phyloP scores from a whole-genome alignment of 2,888 invertebrate species.

The Amiota mariae region DNA sequence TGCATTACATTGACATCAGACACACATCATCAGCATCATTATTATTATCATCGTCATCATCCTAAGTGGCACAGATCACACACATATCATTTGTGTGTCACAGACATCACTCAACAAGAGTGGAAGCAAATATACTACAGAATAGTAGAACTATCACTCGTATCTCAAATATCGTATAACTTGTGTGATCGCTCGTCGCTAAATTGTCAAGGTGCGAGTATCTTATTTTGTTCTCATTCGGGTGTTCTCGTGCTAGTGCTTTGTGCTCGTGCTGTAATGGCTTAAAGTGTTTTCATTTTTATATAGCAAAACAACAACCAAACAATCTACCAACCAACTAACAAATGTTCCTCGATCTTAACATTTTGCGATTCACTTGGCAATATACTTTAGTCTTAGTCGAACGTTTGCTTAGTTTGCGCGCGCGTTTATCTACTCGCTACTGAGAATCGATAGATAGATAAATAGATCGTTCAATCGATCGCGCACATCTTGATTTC shows the following conservation, averaged over 20 bases:
- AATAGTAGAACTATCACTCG: not conserved
- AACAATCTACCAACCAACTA: too few relatives aligned
- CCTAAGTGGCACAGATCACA: slow-evolving; percentile 10
- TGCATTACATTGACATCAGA: slow-evolving; percentile 20
- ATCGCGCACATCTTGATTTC: not conserved
- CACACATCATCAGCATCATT: slow-evolving; percentile 1
- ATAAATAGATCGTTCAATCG: not conserved
- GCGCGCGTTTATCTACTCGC: not conserved
- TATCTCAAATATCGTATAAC: not conserved
- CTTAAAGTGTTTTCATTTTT: slow-evolving; percentile 29
- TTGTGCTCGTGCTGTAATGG: slow-evolving; percentile 8
- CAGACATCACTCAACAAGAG: slow-evolving; percentile 24
- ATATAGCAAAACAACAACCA: not conserved
- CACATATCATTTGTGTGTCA: slow-evolving; percentile 25
- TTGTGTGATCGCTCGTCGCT: not conserved
- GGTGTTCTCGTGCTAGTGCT: not conserved
- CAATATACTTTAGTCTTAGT: not conserved
- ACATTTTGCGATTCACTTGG: not conserved
- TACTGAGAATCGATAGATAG: not conserved
- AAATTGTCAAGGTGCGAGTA: not conserved
- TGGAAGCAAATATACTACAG: not conserved
- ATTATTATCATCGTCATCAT: not conserved
- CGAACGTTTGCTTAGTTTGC: not conserved
- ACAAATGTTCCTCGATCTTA: not conserved
- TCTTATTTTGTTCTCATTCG: not conserved